Conservation (phyloP, 2,888 invertebrate species). For the Cenopis cana region DNA sequence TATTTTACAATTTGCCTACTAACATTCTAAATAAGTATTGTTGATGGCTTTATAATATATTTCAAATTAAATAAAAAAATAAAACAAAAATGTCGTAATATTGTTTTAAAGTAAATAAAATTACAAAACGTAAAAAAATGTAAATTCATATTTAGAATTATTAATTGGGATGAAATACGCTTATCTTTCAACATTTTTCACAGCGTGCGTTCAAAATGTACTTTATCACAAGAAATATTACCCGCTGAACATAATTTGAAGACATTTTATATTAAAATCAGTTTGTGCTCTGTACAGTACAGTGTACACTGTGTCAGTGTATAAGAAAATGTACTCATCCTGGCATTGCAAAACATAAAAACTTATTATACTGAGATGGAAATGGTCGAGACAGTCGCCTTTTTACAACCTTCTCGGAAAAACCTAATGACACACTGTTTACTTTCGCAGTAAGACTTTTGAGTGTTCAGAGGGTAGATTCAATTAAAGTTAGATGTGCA, state of each 20-base stretch:
- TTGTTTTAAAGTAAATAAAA: no score
- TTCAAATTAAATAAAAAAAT: no score
- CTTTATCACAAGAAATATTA: neutral
- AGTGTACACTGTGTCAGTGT: constrained; percentile 47
- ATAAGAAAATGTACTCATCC: constrained; percentile 57
- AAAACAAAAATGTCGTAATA: no score
- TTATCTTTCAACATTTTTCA: neutral
- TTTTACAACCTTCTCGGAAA: constrained; percentile 61
- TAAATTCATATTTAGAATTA: no score
- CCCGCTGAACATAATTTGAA: neutral
- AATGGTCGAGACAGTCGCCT: constrained; percentile 54
- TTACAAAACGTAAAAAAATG: no score
- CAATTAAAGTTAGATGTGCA: constrained; percentile 8
- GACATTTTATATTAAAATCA: neutral
- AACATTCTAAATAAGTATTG: no score
- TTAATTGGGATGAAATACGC: no score
- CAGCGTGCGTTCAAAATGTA: neutral
- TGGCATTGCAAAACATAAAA: constrained; percentile 66
- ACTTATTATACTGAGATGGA: constrained; percentile 59
- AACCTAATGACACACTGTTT: constrained; percentile 54
- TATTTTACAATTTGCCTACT: no score
- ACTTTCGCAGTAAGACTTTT: constrained; percentile 42
- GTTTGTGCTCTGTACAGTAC: constrained; percentile 5
- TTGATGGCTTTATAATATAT: no score
- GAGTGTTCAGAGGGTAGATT: constrained; percentile 33